Percentiles rank a stretch among this genome's conserved stretches.
These are phyloP conservation scores for Oncopeltus fasciatus DNA, from an alignment of 1,140 invertebrate species.

Conservation along the genomic window DNA sequence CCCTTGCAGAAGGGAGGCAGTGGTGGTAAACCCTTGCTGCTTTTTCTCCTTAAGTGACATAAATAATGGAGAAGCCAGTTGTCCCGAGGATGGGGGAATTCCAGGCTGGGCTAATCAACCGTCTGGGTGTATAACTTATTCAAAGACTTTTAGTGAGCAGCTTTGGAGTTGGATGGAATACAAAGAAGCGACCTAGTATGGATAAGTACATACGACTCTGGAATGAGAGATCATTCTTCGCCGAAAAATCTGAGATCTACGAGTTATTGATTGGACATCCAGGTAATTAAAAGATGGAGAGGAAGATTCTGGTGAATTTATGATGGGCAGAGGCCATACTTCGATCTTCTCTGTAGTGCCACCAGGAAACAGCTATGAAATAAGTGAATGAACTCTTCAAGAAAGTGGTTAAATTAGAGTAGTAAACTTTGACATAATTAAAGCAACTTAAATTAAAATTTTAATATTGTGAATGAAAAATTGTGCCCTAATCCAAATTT, in stretches of 20 bases:
- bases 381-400: neutral
- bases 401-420: neutral
- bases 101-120: neutral
- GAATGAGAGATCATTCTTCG: neutral
- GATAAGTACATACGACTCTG: neutral
- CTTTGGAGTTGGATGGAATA: neutral
- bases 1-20: neutral
- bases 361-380: neutral
- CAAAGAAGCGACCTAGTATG: neutral
- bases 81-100: neutral
- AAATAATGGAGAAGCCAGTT: neutral
- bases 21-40: neutral
- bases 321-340: too few relatives aligned
- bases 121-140: neutral
- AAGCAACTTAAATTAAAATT: neutral
- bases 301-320: too few relatives aligned
- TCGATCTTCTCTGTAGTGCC: neutral
- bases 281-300: neutral
- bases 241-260: neutral
- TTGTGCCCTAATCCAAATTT: neutral
- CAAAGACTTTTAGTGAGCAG: neutral
- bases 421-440: neutral
- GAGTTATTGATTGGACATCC: neutral
- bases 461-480: neutral
- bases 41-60: neutral